Base-by-base conservation (phyloP, 1,140 invertebrate species). In the Hestina assimilis region DNA sequence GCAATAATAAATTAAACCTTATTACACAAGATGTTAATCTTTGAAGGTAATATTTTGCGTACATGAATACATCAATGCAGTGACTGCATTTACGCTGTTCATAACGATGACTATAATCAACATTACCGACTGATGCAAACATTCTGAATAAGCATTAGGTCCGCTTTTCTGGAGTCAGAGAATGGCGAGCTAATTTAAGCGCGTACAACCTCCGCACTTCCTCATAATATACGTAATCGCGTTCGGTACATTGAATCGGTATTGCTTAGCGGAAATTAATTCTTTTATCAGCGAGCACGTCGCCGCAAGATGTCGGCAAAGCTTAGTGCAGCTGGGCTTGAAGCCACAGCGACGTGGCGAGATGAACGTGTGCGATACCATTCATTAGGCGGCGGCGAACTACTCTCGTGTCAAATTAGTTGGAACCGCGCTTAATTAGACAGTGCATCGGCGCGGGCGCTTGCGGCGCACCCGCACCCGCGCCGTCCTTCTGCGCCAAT, bases 311-410 rank as follows among this genome's bases (percentile, higher is more conserved):
- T 71, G 70, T 72, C 55, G 62, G 38, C 64, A 68, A 63, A 63
- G 68, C 61, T 42, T 56, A 43, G 58, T 59, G 51, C 51, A 42
- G 41, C 58, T 61, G 58, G 63, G 66, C 64, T 65, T 69, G 67
- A 62, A 65, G 55, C 57, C 40, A 29, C 57, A 59, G 52, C 55
- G 63, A 82, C 77, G 77, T 75, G 75, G 74, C 29, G 65, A 69
- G 83, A 87, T 87, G 79, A 78, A 81, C 82, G 84, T 85, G 79
- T 85, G 74, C 76, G 84, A 87, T 87, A 87, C 78, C 69, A 84
- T 87, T 87, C 82, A 85, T 87, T 87, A 87, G 72, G 72, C 72
- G 71, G 69, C 70, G 63, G 69, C 64, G 57, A 67, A 62, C 55
- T 57, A 59, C 68, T 73, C 75, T 69, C 71, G 79, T 75, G 79